Base-by-base conservation (phyloP, 2,113 vertebrate genomes). In the Zapornia atra region DNA sequence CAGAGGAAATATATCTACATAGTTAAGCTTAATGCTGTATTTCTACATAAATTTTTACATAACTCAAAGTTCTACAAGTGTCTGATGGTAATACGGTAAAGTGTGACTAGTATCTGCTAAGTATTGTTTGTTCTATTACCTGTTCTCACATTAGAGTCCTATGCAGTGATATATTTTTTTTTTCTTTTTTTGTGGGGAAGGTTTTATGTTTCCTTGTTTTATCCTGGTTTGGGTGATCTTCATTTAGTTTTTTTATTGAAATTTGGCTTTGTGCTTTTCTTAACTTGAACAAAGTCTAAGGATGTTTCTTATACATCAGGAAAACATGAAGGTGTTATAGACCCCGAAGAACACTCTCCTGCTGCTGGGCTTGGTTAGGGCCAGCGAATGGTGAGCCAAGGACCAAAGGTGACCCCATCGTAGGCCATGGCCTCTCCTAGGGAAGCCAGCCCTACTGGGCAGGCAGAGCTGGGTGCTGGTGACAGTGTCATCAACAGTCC, bases 351-450 rank as follows among this genome's bases (percentile, higher is more conserved):
- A 69, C 5, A 42, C 12, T 10, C n/a, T 57, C 40, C 29, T 70
- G 16, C 44, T 65, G 24, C 69, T 33, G 64, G 70, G n/a, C 10
- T 46, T 33, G 63, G 15, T 0, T 1, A 18, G 5, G 60, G 14
- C 60, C n/a, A 22, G 34, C 11, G 33, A 8, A 13, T 33, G 17
- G 38, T 12, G 28, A 72, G 12, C 31, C 19, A 1, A 34, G 7
- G 40, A 6, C 56, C 1, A 2, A n/a, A 18, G 9, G 5, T 90
- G 48, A n/a, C 28, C 36, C 28, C 19, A 2, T 5, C 0, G 2
- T 40, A 92, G 57, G 7, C 33, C 1, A 0, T 72, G 34, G 15
- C 22, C 15, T 60, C 33, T 63, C 11, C 0, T 0, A 72, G 16
- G 16, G n/a, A 6, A 76, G 34, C 38, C 38, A 72, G 50, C 21